phyloP scores from a whole-genome alignment of 2,797 vertebrate genomes.

The Heterohyrax brucei region DNA sequence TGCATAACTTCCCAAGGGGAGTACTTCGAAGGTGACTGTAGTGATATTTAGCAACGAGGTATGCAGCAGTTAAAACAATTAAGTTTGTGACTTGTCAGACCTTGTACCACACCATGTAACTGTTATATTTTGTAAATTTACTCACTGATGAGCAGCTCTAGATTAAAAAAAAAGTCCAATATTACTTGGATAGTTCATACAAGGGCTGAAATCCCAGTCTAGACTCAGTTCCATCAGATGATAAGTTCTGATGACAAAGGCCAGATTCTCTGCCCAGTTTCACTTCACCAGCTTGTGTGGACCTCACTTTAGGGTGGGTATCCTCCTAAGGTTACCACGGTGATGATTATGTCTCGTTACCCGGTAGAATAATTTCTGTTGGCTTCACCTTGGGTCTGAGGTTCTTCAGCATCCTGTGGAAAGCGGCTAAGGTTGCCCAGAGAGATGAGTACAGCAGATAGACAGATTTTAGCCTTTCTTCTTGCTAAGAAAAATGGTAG shows the following conservation, averaged over 20 bases:
- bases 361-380: neutral
- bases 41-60: too few species aligned
- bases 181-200: neutral
- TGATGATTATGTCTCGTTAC: neutral
- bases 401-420: neutral
- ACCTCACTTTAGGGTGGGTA: neutral
- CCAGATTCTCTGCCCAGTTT: neutral
- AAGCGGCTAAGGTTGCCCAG: neutral
- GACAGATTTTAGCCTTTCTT: neutral
- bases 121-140: constrained; percentile 25
- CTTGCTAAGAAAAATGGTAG: neutral
- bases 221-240: neutral
- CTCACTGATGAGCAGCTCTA: neutral
- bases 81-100: too few species aligned
- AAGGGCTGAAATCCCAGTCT: neutral
- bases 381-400: neutral
- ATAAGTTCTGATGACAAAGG: neutral
- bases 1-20: too few species aligned
- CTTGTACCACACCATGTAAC: neutral
- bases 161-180: neutral
- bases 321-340: neutral
- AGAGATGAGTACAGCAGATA: neutral
- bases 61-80: too few species aligned
- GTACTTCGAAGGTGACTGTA: too few species aligned
- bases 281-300: neutral